Evolutionary conservation across 2,888 invertebrate species (phyloP).

Genomic region (Alentia gelatinosa): DNA sequence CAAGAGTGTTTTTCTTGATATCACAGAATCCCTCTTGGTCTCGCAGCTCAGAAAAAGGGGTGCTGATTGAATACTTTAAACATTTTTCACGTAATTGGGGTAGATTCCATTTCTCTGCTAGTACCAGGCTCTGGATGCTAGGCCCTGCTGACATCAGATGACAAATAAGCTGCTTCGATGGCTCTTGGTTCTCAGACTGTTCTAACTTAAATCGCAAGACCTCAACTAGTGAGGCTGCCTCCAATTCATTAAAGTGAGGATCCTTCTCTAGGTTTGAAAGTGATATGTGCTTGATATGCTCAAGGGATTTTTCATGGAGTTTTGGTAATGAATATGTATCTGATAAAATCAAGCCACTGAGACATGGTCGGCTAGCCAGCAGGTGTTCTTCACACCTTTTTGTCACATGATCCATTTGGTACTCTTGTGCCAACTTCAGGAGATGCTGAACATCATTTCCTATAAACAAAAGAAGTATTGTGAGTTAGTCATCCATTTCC

Average conservation of each 20-base stretch:
- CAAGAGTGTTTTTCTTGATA: not conserved
- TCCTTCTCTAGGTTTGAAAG: not conserved
- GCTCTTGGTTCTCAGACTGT: not conserved
- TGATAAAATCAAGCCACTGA: not conserved
- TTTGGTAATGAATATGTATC: not conserved
- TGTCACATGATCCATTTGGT: not conserved
- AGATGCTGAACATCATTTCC: not conserved
- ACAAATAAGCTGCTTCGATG: not conserved
- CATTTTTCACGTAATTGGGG: not conserved
- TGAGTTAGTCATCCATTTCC: too few species aligned
- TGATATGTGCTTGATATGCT: not conserved
- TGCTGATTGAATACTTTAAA: not conserved
- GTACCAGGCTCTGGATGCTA: not conserved
- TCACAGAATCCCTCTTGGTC: not conserved
- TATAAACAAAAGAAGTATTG: too few species aligned
- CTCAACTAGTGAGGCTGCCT: not conserved
- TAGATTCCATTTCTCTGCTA: not conserved
- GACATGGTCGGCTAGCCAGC: not conserved
- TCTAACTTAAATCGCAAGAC: not conserved
- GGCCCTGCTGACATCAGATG: not conserved
- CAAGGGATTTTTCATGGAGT: not conserved
- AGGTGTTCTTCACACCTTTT: not conserved
- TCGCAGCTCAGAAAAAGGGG: not conserved
- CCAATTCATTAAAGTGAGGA: not conserved
- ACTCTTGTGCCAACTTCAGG: not conserved